phyloP scores from a whole-genome alignment of 2,113 vertebrate species.

The Catharus fuscescens region DNA sequence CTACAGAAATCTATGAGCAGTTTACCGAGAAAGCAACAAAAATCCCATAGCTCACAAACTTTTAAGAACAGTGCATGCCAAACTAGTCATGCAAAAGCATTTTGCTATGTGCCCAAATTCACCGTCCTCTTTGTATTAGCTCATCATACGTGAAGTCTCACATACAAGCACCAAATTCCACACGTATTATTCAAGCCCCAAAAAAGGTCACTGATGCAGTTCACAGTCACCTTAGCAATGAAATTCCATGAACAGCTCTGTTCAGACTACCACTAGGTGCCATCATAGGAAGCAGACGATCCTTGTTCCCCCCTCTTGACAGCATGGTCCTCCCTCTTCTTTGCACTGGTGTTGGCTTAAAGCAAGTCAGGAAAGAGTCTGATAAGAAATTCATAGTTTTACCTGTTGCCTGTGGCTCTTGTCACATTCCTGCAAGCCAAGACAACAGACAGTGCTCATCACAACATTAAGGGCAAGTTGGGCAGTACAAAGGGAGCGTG shows the following conservation, averaged over 20 bases:
- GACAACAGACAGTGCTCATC: neutral
- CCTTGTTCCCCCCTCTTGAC: neutral
- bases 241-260: neutral
- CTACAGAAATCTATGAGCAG: neutral
- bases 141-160: neutral
- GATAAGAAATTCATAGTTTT: rapidly evolving
- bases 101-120: neutral
- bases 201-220: neutral
- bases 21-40: neutral
- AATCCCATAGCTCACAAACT: neutral
- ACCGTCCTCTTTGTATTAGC: neutral
- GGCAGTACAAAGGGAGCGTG: neutral
- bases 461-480: neutral
- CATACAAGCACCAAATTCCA: neutral
- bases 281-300: neutral
- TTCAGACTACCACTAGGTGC: neutral
- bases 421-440: neutral
- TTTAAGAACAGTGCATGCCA: neutral
- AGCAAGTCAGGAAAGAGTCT: neutral
- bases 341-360: neutral
- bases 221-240: neutral
- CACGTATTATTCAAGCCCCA: neutral
- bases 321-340: neutral
- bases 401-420: neutral
- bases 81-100: neutral